Percentiles rank a stretch among this genome's conserved stretches.
Conservation (phyloP, 2,888 invertebrate species). For the Drosophila anomalata region DNA sequence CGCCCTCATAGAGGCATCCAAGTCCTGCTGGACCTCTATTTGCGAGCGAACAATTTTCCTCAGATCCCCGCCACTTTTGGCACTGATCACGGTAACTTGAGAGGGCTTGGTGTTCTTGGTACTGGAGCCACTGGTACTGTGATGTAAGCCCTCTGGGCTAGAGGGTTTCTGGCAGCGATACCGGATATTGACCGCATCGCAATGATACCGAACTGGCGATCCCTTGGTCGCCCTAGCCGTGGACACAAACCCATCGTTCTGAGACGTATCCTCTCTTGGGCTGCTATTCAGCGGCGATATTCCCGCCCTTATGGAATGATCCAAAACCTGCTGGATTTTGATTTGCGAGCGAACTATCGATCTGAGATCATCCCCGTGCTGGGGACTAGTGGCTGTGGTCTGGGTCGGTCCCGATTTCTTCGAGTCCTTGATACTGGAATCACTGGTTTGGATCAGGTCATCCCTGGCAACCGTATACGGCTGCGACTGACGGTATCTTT, state of each 20-base stretch:
- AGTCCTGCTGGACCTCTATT: conserved; percentile 56
- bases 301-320: neutral
- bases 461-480: neutral
- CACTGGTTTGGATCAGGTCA: neutral
- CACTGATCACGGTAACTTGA: conserved; percentile 54
- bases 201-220: neutral
- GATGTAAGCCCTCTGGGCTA: neutral
- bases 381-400: neutral
- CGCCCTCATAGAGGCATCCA: conserved; percentile 47
- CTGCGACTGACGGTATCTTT: neutral
- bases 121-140: neutral
- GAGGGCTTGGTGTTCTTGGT: conserved; percentile 47
- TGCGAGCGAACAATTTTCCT: conserved; percentile 63
- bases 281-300: neutral
- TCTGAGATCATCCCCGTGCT: neutral
- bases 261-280: neutral
- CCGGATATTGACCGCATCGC: neutral
- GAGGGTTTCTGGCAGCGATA: neutral
- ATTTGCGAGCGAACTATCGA: neutral
- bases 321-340: neutral
- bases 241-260: neutral
- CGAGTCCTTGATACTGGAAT: neutral
- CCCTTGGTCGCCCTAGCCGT: neutral
- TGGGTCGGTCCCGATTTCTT: neutral
- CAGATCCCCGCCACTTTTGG: conserved; percentile 61